Percentiles rank a stretch among this genome's conserved stretches.
phyloP scores from a whole-genome alignment of 2,797 vertebrate genomes.

The Neosilurus mollespiculum region DNA sequence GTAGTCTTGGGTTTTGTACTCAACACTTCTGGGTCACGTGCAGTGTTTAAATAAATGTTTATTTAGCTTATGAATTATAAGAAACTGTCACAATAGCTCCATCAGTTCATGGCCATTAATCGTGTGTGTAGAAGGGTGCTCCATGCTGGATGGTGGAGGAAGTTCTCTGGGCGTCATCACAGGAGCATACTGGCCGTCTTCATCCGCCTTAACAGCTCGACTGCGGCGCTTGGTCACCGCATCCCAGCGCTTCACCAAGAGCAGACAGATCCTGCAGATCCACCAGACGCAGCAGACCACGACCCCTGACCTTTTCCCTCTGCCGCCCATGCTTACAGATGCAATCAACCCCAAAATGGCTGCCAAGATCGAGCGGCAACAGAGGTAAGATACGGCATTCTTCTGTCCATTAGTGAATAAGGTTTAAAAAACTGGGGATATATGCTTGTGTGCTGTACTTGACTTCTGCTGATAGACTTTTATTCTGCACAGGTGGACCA shows the following conservation, averaged over 20 bases:
- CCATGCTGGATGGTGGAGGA: slow-evolving; percentile 77
- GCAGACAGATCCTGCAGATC: slow-evolving; percentile 89
- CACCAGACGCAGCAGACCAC: slow-evolving; percentile 80
- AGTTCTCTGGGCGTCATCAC: slow-evolving; percentile 50
- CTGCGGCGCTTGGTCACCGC: slow-evolving; percentile 95
- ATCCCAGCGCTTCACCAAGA: slow-evolving; percentile 93
- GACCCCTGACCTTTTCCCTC: slow-evolving; percentile 76
- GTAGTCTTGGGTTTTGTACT: not conserved
- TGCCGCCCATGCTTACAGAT: slow-evolving; percentile 82
- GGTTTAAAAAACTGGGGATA: not conserved
- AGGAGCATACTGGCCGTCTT: slow-evolving; percentile 89
- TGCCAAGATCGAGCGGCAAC: slow-evolving; percentile 96
- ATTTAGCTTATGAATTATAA: not conserved
- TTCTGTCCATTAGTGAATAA: not conserved
- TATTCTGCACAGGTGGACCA: slow-evolving; percentile 83
- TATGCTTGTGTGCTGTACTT: too few species aligned
- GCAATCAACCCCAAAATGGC: slow-evolving; percentile 93
- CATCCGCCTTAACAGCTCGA: slow-evolving; percentile 90
- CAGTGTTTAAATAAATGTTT: not conserved
- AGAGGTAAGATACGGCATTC: slow-evolving; percentile 77
- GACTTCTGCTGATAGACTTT: not conserved
- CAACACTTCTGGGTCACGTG: not conserved
- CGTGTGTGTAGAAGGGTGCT: slow-evolving; percentile 76
- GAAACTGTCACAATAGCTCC: too few species aligned
- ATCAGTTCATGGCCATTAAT: not conserved